These are phyloP conservation scores for Hesperia comma DNA, from an alignment of 2,888 invertebrate species.

Conservation along the genomic window DNA sequence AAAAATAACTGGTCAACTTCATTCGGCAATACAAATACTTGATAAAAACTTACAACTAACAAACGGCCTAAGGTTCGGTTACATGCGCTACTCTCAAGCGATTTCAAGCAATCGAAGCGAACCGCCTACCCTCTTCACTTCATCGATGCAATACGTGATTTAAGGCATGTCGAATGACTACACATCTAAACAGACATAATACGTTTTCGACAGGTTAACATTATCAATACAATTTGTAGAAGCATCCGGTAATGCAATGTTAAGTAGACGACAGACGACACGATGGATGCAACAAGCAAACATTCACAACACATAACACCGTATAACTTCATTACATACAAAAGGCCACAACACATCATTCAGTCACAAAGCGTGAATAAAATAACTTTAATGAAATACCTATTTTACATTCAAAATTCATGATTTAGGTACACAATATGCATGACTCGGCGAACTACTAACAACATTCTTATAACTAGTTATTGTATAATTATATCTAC, in stretches of 20 bases:
- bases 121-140: conserved; percentile 44
- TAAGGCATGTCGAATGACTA: conserved; percentile 68
- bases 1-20: conserved; percentile 75
- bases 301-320: conserved; percentile 68
- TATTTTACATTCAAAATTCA: conserved; percentile 62
- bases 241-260: conserved; percentile 67
- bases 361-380: conserved; percentile 81
- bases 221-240: conserved; percentile 68
- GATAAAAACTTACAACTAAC: conserved; percentile 80
- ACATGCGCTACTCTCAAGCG: conserved; percentile 63
- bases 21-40: conserved; percentile 75
- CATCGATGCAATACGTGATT: conserved; percentile 47
- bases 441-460: conserved; percentile 53
- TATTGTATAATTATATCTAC: conserved; percentile 69
- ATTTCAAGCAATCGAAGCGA: conserved; percentile 64
- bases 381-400: conserved; percentile 65
- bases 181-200: conserved; percentile 71
- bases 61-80: conserved; percentile 65
- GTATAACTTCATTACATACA: conserved; percentile 75
- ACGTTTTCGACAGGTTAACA: conserved; percentile 50
- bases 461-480: conserved; percentile 65
- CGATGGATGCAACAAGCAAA: conserved; percentile 74
- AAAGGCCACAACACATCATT: conserved; percentile 84
- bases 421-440: conserved; percentile 46
- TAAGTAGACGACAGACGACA: conserved; percentile 61